These are phyloP conservation scores for Aphrocallistes beatrix DNA, from an alignment of 37 sponge, comb jelly and placozoan species.

Conservation along the genomic window DNA sequence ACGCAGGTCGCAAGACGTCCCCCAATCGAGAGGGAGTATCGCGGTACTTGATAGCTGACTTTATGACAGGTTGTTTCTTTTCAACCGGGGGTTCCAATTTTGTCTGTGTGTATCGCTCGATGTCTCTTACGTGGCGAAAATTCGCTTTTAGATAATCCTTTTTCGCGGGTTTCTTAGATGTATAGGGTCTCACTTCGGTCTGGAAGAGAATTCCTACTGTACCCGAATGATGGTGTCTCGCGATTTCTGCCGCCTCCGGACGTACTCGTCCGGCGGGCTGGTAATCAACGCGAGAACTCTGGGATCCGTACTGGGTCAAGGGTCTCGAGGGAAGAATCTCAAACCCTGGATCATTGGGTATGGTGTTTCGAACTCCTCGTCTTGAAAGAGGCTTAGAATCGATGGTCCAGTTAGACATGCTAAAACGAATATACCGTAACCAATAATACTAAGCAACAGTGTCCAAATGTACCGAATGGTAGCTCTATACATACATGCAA, in stretches of 20 bases:
- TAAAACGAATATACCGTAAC: background rate
- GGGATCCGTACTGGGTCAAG: background rate
- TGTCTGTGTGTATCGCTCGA: background rate
- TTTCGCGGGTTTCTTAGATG: background rate
- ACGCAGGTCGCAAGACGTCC: background rate
- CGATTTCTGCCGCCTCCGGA: slow-evolving; percentile 31
- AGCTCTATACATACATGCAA: too few relatives aligned
- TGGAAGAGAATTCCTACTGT: background rate
- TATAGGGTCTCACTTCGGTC: background rate
- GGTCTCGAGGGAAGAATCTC: background rate
- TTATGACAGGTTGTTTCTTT: background rate
- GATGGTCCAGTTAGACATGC: background rate
- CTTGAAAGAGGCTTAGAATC: background rate
- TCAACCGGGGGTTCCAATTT: background rate
- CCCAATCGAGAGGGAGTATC: slow-evolving; percentile 5
- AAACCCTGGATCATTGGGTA: background rate
- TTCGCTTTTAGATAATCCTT: slow-evolving; percentile 3
- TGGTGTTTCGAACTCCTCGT: background rate
- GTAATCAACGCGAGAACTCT: background rate
- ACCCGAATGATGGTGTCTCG: slow-evolving; percentile 22
- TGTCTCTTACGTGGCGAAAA: background rate
- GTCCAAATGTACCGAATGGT: too few relatives aligned
- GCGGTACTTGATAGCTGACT: background rate
- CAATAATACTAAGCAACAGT: too few relatives aligned
- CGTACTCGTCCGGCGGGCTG: slow-evolving; percentile 18